A percentile compares a stretch with the other conserved stretches of the same genome.
These are phyloP conservation scores for Trissolcus japonicus DNA, from an alignment of 2,888 invertebrate species.

Conservation along the genomic window DNA sequence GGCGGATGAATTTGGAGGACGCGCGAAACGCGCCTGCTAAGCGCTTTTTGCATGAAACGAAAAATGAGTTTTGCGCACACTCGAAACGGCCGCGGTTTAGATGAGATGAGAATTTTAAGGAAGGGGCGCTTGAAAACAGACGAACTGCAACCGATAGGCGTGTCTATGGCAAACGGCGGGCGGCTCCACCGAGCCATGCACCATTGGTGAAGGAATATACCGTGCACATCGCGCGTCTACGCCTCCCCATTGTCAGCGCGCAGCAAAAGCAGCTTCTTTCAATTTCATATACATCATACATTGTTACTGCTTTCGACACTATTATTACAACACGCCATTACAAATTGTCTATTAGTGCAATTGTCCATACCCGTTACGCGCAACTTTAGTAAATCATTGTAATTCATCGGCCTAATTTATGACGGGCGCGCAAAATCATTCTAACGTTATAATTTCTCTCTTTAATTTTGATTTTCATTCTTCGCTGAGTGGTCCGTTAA, in stretches of 20 bases:
- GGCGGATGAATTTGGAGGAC: too few species aligned
- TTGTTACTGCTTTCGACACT: constrained; percentile 43
- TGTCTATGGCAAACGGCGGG: constrained; percentile 65
- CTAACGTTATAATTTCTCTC: too few species aligned
- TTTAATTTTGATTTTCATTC: too few species aligned
- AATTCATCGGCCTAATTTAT: constrained; percentile 13
- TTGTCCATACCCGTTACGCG: constrained; percentile 21
- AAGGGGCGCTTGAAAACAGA: constrained; percentile 53
- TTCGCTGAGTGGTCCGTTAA: too few species aligned
- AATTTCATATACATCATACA: constrained; percentile 39
- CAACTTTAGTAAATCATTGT: constrained; percentile 13
- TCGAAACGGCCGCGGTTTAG: constrained; percentile 59
- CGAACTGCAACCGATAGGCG: constrained; percentile 60
- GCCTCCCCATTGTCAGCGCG: constrained; percentile 64
- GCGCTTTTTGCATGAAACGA: constrained; percentile 19
- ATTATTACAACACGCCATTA: constrained; percentile 30
- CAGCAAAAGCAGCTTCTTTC: constrained; percentile 21
- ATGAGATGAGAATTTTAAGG: constrained; percentile 57
- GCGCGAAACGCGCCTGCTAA: not conserved
- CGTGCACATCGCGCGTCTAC: constrained; percentile 66
- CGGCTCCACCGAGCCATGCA: constrained; percentile 71
- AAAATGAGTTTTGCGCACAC: constrained; percentile 59
- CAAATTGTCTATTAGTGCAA: constrained; percentile 37
- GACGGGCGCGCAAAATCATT: not conserved
- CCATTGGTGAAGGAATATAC: constrained; percentile 72